A percentile compares a stretch with the other conserved stretches of the same genome.
phyloP scores from a whole-genome alignment of 2,797 vertebrate species.

The Karalla daura region DNA sequence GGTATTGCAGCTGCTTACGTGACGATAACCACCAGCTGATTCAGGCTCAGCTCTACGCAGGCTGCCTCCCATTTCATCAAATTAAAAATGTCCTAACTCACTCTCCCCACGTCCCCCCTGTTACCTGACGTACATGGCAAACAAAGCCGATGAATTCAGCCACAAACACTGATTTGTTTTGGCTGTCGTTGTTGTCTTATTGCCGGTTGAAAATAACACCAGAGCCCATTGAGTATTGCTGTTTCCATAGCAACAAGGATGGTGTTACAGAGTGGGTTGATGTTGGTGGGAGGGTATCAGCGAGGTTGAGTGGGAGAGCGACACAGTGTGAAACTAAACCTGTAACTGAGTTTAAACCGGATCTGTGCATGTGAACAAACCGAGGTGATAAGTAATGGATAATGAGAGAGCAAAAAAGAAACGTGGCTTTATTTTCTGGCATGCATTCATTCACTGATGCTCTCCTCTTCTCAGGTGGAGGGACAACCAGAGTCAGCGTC shows the following conservation, averaged over 20 bases:
- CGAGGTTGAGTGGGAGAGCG: constrained; percentile 8
- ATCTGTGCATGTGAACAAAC: not conserved
- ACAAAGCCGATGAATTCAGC: not conserved
- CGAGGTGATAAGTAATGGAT: not conserved
- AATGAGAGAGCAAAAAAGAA: not conserved
- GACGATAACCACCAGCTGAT: not conserved
- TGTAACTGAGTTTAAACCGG: constrained; percentile 8
- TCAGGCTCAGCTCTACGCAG: not conserved
- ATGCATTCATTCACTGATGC: constrained; percentile 48
- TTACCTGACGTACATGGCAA: not conserved
- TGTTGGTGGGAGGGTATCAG: constrained; percentile 33
- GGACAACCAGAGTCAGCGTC: constrained; percentile 31
- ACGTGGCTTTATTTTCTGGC: not conserved
- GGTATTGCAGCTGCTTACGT: not conserved
- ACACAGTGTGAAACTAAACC: constrained; percentile 6
- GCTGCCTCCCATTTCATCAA: not conserved
- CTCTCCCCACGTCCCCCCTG: not conserved
- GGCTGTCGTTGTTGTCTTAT: constrained; percentile 29
- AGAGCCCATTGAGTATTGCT: constrained; percentile 61
- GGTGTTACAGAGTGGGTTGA: constrained; percentile 48
- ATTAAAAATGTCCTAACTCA: not conserved
- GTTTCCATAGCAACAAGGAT: constrained; percentile 78
- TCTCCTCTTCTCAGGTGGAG: constrained; percentile 57
- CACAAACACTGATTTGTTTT: constrained; percentile 33
- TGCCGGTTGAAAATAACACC: not conserved